Evolutionary conservation across 2,888 invertebrate species (phyloP).

Genomic region (Teleiodes luculella): DNA sequence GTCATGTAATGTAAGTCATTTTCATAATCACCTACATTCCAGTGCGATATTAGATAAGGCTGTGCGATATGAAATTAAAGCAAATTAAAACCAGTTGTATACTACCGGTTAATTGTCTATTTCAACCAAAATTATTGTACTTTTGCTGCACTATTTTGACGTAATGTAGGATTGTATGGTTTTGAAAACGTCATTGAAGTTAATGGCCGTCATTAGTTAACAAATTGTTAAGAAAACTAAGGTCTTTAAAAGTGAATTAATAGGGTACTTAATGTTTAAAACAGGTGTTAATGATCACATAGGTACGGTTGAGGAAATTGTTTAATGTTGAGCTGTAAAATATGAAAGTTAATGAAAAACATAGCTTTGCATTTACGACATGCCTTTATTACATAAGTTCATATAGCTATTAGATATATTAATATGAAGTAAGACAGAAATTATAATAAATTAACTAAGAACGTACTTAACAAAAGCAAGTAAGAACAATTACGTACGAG

Average conservation of each 20-base stretch:
- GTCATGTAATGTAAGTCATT: constrained; percentile 42
- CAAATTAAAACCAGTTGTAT: constrained; percentile 32
- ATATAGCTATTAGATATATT: neutral
- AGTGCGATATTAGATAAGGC: constrained; percentile 39
- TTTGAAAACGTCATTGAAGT: constrained; percentile 5
- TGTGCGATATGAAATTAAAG: constrained; percentile 15
- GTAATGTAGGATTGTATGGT: neutral
- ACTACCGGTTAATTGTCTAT: constrained; percentile 8
- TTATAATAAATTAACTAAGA: neutral
- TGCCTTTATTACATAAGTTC: neutral
- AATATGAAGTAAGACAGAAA: neutral
- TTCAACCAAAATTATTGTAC: neutral
- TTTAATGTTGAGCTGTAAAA: neutral
- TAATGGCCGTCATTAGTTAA: neutral
- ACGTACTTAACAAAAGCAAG: neutral
- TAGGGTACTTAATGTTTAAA: neutral
- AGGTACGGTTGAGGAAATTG: neutral
- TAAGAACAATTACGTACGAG: neutral
- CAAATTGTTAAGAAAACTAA: neutral
- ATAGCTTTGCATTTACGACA: neutral
- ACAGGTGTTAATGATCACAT: neutral
- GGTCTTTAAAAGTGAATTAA: neutral
- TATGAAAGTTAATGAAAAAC: constrained; percentile 2
- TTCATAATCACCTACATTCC: constrained; percentile 59
- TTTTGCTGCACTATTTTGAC: constrained; percentile 2